Base-by-base conservation (phyloP, 2,888 invertebrate species). In the Ypsolopha scabrella region DNA sequence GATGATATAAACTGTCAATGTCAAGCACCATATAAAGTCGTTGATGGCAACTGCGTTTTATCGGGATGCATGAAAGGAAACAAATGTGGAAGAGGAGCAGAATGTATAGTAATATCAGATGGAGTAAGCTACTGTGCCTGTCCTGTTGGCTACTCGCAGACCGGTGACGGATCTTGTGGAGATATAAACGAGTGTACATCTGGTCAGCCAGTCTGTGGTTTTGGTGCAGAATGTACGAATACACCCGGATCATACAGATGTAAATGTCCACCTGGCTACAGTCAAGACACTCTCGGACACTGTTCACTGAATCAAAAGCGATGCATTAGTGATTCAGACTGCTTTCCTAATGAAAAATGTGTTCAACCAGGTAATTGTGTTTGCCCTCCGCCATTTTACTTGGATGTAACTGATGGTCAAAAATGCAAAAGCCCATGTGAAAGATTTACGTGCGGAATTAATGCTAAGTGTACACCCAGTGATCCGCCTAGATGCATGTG, bases 401-500 rank as follows among this genome's bases (percentile, higher is more conserved):
- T 93, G 36, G 96, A 97, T 69, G 90, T 92, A 8, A 87, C 89
- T 14, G 94, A 96, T 67, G 92, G 91, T 38, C 94, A 94, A 70
- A 92, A 93, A 70, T 97, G 97, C 71, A 96, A 96, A 80, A 96
- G 94, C 85, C 96, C 96, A 7, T 97, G 96, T 71, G 95, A 97
- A 74, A 89, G 96, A 55, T 95, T 93, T 71, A 92, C 93, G 7
- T 97, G 97, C 63, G 96, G 97, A 37, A 92, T 96, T 48, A 96
- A 96, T 69, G 93, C 96, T 4, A 94, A 94, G 77, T 97, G 96
- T 70, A 94, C 94, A 1, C 94, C 95, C 0, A 93, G 92, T 54
- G 94, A 96, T 78, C 96, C 96, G 7, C 96, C 96, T 0, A 92
- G 91, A 64, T 97, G 97, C 70, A 92, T 94, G 90, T 97, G 97